phyloP scores from a whole-genome alignment of 2,797 vertebrate genomes.

The Meda fulgida region DNA sequence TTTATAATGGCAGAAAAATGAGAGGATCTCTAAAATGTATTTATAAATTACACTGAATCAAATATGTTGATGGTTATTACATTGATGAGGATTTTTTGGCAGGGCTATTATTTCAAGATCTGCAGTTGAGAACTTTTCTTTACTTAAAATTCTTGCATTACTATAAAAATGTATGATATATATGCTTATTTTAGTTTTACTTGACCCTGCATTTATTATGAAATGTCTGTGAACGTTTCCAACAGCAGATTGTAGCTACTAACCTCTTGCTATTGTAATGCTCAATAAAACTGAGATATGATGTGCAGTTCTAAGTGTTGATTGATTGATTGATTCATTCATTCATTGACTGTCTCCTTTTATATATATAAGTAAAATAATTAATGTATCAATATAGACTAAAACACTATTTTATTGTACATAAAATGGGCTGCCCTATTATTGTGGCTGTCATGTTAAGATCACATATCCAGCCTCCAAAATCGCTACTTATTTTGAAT shows the following conservation, averaged over 20 bases:
- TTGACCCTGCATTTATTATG: constrained; percentile 72
- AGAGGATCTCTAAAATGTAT: constrained; percentile 57
- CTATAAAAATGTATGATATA: constrained; percentile 56
- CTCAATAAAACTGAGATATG: constrained; percentile 73
- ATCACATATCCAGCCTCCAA: background rate
- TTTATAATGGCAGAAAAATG: constrained; percentile 67
- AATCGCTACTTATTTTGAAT: too few species aligned
- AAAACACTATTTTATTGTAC: background rate
- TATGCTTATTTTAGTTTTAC: constrained; percentile 70
- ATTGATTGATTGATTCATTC: background rate
- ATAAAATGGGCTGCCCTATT: too few species aligned
- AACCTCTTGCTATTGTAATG: constrained; percentile 64
- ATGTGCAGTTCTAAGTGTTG: constrained; percentile 56
- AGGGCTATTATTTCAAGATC: background rate
- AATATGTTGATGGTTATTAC: constrained; percentile 58
- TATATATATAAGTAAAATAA: too few species aligned
- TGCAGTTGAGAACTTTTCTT: constrained; percentile 32
- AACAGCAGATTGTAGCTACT: constrained; percentile 39
- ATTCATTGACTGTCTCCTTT: background rate
- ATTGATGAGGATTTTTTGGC: constrained; percentile 34
- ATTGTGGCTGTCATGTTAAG: too few species aligned
- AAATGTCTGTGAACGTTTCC: constrained; percentile 70
- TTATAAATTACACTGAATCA: constrained; percentile 69
- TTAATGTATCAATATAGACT: background rate
- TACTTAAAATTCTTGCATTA: constrained; percentile 54